A percentile compares a stretch with the other conserved stretches of the same genome.
These are phyloP conservation scores for Hanleya hanleyi DNA, from an alignment of 2,888 invertebrate species.

Conservation along the genomic window DNA sequence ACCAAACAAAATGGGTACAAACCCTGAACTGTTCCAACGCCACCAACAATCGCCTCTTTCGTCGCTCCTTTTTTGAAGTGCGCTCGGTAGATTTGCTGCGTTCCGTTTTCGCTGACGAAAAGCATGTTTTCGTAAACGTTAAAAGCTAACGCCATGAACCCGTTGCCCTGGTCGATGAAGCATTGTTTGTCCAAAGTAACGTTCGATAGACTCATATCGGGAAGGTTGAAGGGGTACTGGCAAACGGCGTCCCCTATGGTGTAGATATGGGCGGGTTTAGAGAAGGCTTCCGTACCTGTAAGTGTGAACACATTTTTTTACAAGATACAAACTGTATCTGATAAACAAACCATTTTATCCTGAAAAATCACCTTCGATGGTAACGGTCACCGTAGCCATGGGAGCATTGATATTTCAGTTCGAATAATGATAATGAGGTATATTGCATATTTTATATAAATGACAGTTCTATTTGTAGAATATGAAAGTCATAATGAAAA, in stretches of 20 bases:
- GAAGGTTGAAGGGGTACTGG: constrained; percentile 66
- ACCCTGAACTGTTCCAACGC: constrained; percentile 65
- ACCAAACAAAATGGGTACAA: too few relatives aligned
- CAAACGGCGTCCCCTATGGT: constrained; percentile 69
- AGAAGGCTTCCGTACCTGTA: background rate
- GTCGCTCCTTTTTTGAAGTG: constrained; percentile 50
- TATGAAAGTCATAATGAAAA: too few relatives aligned
- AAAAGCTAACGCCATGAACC: constrained; percentile 57
- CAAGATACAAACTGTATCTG: too few relatives aligned
- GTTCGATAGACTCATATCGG: constrained; percentile 64
- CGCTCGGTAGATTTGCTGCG: constrained; percentile 60
- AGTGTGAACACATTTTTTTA: too few relatives aligned
- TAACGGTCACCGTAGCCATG: too few relatives aligned
- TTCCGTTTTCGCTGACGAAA: constrained; percentile 63
- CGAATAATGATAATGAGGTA: too few relatives aligned
- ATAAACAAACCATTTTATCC: too few relatives aligned
- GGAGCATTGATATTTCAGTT: too few relatives aligned
- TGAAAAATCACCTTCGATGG: too few relatives aligned
- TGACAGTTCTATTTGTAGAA: too few relatives aligned
- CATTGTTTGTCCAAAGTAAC: constrained; percentile 69
- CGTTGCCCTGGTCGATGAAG: constrained; percentile 78
- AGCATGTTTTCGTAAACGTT: constrained; percentile 55
- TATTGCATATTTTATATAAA: too few relatives aligned
- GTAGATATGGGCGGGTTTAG: constrained; percentile 56
- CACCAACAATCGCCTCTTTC: constrained; percentile 58